These are phyloP conservation scores for Rhorus exstirpatorius DNA, from an alignment of 2,888 invertebrate genomes.

Conservation along the genomic window DNA sequence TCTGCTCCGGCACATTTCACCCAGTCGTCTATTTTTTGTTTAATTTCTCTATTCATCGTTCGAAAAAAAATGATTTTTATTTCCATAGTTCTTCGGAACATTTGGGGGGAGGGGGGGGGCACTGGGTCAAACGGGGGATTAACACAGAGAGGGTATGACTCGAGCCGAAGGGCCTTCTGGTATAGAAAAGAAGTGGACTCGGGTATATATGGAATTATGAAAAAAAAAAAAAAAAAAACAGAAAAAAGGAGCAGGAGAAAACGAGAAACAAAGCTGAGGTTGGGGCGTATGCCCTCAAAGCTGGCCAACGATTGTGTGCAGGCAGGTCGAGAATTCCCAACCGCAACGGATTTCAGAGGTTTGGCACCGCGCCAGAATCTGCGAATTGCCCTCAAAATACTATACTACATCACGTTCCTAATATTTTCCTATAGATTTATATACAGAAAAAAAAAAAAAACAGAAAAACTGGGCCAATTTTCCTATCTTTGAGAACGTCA, in stretches of 20 bases:
- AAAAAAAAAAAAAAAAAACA: neutral
- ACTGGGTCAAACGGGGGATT: neutral
- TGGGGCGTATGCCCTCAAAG: conserved; percentile 32
- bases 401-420: conserved; percentile 64
- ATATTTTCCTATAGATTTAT: conserved; percentile 71
- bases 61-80: conserved; percentile 17
- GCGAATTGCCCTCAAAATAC: conserved; percentile 74
- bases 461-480: conserved; percentile 58
- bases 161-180: conserved; percentile 3
- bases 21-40: no score
- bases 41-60: neutral
- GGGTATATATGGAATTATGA: conserved; percentile 23
- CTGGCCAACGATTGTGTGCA: conserved; percentile 50
- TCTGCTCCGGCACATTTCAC: no score
- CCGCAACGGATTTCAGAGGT: conserved; percentile 72
- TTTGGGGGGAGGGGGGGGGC: no score
- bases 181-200: conserved; percentile 13
- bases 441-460: conserved; percentile 56
- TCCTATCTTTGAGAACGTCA: conserved; percentile 28
- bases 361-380: conserved; percentile 74
- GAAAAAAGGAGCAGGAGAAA: conserved; percentile 26
- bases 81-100: neutral
- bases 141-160: conserved; percentile 1
- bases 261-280: conserved; percentile 34
- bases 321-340: conserved; percentile 40